These are phyloP conservation scores for Gorsachius goisagi DNA, from an alignment of 2,113 vertebrate species.

Conservation along the genomic window DNA sequence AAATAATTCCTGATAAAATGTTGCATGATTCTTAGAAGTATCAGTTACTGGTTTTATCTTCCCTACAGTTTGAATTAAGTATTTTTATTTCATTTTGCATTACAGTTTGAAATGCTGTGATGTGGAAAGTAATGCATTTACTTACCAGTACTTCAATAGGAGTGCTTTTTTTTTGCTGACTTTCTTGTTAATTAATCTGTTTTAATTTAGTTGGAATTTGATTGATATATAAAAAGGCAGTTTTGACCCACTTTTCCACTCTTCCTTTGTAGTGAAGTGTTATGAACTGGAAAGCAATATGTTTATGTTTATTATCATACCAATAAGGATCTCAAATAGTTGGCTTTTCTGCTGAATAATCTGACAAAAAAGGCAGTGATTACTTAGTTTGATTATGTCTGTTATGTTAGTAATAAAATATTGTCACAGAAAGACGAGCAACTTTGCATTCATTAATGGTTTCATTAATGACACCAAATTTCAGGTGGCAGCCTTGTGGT, in stretches of 20 bases:
- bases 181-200: slow-evolving; percentile 36
- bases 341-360: not conserved
- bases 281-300: not conserved
- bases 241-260: slow-evolving; percentile 6
- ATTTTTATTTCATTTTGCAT: not conserved
- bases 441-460: not conserved
- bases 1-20: not conserved
- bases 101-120: not conserved
- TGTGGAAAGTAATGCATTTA: not conserved
- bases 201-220: slow-evolving; percentile 32
- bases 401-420: not conserved
- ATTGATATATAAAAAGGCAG: not conserved
- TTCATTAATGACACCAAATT: not conserved
- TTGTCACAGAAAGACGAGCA: not conserved
- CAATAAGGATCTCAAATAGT: not conserved
- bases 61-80: not conserved
- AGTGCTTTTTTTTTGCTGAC: not conserved
- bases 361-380: not conserved
- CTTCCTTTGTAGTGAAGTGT: not conserved
- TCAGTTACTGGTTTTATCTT: not conserved
- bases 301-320: not conserved
- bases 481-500: not conserved
- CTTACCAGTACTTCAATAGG: not conserved
- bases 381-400: not conserved
- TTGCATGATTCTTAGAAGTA: not conserved